phyloP scores from a whole-genome alignment of 2,113 vertebrate genomes.

The Entomyzon cyanotis region DNA sequence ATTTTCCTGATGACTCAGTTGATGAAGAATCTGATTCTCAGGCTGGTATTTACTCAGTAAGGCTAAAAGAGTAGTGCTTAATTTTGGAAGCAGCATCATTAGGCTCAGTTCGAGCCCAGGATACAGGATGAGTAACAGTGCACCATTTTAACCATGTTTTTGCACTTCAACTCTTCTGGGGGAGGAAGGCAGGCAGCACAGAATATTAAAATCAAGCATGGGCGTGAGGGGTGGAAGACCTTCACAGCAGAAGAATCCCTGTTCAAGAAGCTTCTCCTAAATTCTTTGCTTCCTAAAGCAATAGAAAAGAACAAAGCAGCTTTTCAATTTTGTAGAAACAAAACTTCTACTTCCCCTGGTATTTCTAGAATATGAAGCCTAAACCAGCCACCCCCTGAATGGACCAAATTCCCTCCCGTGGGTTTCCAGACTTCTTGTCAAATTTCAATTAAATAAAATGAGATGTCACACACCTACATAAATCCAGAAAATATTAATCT shows the following conservation, averaged over 20 bases:
- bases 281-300: background rate
- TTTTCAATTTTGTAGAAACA: background rate
- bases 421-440: background rate
- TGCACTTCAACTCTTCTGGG: background rate
- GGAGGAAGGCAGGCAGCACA: background rate
- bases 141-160: background rate
- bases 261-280: background rate
- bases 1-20: conserved; percentile 48
- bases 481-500: background rate
- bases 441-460: background rate
- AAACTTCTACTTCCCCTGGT: background rate
- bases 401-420: background rate
- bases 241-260: background rate
- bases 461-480: background rate
- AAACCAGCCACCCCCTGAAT: background rate
- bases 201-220: background rate
- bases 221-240: background rate
- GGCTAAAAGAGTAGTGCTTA: conserved; percentile 40
- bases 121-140: conserved; percentile 31
- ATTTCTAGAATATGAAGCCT: background rate
- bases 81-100: conserved; percentile 44
- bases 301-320: background rate
- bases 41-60: background rate
- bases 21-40: background rate
- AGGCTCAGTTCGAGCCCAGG: background rate